A percentile compares a stretch with the other conserved stretches of the same genome.
These are phyloP conservation scores for Alfaro cultratus DNA, from an alignment of 2,797 vertebrate genomes.

Conservation along the genomic window DNA sequence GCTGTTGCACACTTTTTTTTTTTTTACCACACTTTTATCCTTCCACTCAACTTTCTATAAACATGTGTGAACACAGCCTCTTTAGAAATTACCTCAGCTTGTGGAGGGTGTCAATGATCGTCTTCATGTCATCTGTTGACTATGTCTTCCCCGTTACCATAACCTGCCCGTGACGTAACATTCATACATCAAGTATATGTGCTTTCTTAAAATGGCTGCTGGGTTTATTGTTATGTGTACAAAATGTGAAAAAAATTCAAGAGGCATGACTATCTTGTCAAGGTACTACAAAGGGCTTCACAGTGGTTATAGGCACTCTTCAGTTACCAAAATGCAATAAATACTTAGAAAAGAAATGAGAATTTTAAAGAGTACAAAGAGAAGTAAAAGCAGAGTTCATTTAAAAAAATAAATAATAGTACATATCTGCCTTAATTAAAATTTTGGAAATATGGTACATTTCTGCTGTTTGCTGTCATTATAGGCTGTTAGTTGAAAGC, in stretches of 20 bases:
- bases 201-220: background rate
- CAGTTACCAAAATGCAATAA: background rate
- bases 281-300: background rate
- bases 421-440: conserved; percentile 8
- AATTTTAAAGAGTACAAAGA: background rate
- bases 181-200: background rate
- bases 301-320: background rate
- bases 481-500: conserved; percentile 49
- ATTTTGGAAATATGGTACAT: conserved; percentile 22
- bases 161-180: background rate
- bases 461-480: conserved; percentile 48
- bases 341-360: background rate
- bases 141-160: background rate
- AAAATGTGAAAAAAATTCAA: background rate
- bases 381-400: background rate
- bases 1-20: background rate
- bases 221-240: background rate
- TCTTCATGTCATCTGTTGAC: background rate
- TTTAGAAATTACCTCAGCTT: background rate
- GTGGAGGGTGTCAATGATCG: background rate
- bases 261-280: background rate
- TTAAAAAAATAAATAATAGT: background rate
- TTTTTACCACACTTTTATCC: background rate
- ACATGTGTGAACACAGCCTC: background rate
- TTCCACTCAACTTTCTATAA: background rate